Evolutionary conservation across 1,140 invertebrate species (phyloP).

Genomic region (Meloidogyne exigua): DNA sequence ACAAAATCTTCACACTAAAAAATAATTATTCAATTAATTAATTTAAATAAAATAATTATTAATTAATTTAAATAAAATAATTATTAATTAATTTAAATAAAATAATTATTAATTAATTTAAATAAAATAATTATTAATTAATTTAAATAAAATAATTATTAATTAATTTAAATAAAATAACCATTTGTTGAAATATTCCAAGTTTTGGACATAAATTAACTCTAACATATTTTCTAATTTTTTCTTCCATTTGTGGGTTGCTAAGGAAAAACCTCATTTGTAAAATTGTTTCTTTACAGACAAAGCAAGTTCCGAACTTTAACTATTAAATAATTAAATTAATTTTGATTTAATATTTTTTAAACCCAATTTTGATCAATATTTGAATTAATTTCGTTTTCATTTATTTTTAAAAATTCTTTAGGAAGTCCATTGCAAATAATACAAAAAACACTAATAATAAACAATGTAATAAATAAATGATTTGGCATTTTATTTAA

Average conservation of each 20-base stretch:
- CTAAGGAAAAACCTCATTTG: background rate
- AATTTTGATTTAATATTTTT: background rate
- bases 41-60: too few species aligned
- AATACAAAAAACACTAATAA: background rate
- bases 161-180: background rate
- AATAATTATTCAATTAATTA: too few species aligned
- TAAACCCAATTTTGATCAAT: background rate
- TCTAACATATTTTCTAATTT: background rate
- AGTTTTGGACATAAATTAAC: background rate
- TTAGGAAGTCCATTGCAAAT: background rate
- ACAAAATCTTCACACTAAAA: background rate
- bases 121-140: background rate
- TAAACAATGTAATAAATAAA: background rate
- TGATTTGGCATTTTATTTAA: background rate
- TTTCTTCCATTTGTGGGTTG: background rate
- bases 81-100: background rate
- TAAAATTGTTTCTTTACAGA: background rate
- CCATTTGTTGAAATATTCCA: background rate
- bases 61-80: background rate
- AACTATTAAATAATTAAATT: background rate
- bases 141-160: too few species aligned
- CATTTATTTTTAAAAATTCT: background rate
- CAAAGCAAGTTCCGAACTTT: background rate
- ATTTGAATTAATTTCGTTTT: background rate
- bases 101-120: too few species aligned